phyloP scores from a whole-genome alignment of 2,797 vertebrate species.

The Allobates femoralis region DNA sequence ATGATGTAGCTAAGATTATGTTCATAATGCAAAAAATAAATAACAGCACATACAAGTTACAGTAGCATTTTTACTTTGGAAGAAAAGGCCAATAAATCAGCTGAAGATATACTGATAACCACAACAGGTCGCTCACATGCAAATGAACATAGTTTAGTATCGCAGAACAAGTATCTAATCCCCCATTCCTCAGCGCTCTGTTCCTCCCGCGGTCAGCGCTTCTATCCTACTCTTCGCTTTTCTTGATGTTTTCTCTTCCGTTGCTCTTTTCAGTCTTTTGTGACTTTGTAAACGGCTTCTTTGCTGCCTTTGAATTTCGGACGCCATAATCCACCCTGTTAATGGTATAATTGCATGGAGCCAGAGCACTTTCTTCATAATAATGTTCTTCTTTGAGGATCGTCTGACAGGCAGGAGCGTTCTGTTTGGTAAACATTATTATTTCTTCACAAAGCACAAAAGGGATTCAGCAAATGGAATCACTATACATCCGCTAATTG shows the following conservation, averaged over 20 bases:
- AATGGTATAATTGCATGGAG: conserved; percentile 44
- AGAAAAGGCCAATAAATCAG: too few species aligned
- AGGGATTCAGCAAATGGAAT: conserved; percentile 24
- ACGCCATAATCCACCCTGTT: conserved; percentile 27
- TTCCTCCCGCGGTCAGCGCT: too few species aligned
- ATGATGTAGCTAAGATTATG: too few species aligned
- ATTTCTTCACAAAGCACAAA: conserved; percentile 48
- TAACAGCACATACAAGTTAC: too few species aligned
- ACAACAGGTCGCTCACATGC: too few species aligned
- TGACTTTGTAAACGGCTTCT: conserved; percentile 5
- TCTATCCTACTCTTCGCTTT: neutral
- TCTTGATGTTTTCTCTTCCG: neutral
- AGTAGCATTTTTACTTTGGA: too few species aligned
- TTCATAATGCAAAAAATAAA: too few species aligned
- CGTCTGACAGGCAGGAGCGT: conserved; percentile 24
- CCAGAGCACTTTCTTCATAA: conserved; percentile 44
- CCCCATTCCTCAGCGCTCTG: too few species aligned
- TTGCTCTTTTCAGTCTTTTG: conserved; percentile 17
- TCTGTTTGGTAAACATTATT: conserved; percentile 46
- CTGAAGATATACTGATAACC: too few species aligned
- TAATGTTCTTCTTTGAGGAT: conserved; percentile 37
- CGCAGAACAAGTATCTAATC: too few species aligned
- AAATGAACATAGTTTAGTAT: too few species aligned
- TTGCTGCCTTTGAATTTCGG: conserved; percentile 16
- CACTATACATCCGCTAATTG: conserved; percentile 51